A percentile compares a stretch with the other conserved stretches of the same genome.
Evolutionary conservation across 2,888 invertebrate species (phyloP).

Genomic region (Drosophila nr. fundita): DNA sequence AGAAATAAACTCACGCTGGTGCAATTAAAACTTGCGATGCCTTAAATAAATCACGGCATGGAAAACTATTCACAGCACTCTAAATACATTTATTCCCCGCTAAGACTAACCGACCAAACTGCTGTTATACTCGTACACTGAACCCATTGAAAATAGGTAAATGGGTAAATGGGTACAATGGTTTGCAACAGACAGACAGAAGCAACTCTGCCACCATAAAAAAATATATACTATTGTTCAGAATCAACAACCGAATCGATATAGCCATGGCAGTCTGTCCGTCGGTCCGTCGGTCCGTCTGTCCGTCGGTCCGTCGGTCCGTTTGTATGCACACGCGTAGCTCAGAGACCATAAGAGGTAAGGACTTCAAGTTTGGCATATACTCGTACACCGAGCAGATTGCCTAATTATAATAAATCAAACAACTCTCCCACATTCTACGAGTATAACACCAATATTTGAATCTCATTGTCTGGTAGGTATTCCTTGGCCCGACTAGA

Average conservation of each 20-base stretch:
- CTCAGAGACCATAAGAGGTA: neutral
- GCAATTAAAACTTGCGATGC: conserved; percentile 54
- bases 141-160: neutral
- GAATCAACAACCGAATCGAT: no score
- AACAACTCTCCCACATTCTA: neutral
- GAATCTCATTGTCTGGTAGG: neutral
- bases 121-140: neutral
- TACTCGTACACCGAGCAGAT: neutral
- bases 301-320: neutral
- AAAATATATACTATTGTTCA: neutral
- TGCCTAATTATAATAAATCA: neutral
- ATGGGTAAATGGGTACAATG: neutral
- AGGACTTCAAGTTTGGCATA: neutral
- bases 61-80: conserved; percentile 23
- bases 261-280: neutral
- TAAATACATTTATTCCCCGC: neutral
- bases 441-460: neutral
- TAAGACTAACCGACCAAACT: neutral
- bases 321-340: neutral
- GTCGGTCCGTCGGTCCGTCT: neutral
- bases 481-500: neutral
- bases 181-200: neutral
- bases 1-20: conserved; percentile 28
- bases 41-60: conserved; percentile 46
- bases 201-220: neutral